These are phyloP conservation scores for pig (Sus scrofa) DNA, from an alignment of 2,113 vertebrate genomes.

Conservation along the genomic window DNA sequence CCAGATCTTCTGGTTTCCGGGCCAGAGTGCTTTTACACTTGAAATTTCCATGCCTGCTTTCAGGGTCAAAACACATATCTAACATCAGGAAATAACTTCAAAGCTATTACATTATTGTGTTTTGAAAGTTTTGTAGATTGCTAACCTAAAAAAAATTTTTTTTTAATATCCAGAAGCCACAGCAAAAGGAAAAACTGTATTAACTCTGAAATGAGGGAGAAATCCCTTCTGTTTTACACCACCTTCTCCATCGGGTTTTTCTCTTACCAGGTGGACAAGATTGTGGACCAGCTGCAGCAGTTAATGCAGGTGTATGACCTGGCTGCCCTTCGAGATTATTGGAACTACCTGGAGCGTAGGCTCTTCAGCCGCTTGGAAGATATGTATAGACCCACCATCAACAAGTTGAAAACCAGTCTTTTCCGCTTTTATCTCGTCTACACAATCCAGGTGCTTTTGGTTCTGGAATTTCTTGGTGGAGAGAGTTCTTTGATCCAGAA, in stretches of 20 bases:
- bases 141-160: background rate
- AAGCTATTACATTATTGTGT: background rate
- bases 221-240: background rate
- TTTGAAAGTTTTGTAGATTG: background rate
- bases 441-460: conserved; percentile 90
- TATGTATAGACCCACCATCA: conserved; percentile 94
- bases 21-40: background rate
- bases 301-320: conserved; percentile 94
- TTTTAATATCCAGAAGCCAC: background rate
- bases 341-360: conserved; percentile 94
- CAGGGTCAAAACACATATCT: background rate
- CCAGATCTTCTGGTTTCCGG: background rate
- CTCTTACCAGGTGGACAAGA: conserved; percentile 94
- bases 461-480: background rate
- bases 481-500: conserved; percentile 38
- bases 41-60: background rate
- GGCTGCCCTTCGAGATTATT: conserved; percentile 94
- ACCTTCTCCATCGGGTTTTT: background rate
- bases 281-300: conserved; percentile 97
- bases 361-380: conserved; percentile 97
- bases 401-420: conserved; percentile 96
- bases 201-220: background rate
- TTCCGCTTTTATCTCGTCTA: conserved; percentile 96
- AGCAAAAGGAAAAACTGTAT: background rate
- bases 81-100: conserved; percentile 5